A percentile compares a stretch with the other conserved stretches of the same genome.
Evolutionary conservation across 2,113 vertebrate genomes (phyloP).

Genomic region (Callochromis pleurospilus): DNA sequence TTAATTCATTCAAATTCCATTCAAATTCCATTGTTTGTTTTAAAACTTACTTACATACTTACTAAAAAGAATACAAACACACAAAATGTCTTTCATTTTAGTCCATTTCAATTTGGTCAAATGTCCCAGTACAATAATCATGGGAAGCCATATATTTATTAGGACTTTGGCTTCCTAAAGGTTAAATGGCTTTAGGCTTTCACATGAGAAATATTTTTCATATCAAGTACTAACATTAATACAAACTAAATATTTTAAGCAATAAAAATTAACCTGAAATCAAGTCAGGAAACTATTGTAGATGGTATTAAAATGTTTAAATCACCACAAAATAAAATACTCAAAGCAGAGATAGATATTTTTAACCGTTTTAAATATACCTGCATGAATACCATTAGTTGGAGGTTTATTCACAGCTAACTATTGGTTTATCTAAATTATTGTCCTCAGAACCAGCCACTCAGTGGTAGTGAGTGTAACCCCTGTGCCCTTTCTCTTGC

Average conservation of each 20-base stretch:
- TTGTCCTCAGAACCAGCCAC: neutral
- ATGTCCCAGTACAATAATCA: neutral
- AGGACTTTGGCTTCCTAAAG: neutral
- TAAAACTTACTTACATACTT: neutral
- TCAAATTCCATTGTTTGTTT: too few species aligned
- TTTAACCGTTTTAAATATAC: neutral
- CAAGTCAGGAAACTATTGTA: neutral
- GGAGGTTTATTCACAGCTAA: neutral
- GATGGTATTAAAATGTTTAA: neutral
- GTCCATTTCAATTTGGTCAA: neutral
- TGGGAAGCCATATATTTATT: neutral
- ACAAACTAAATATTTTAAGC: neutral
- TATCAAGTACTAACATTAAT: neutral
- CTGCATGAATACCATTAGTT: neutral
- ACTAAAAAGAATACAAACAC: neutral
- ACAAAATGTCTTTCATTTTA: neutral
- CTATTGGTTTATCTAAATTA: neutral
- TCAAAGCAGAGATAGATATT: neutral
- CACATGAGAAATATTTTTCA: neutral
- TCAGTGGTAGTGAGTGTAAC: neutral
- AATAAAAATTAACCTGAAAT: neutral
- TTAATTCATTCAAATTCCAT: too few species aligned
- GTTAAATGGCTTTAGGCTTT: neutral
- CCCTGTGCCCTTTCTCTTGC: neutral
- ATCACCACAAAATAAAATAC: neutral